These are phyloP conservation scores for Clarias fuscus DNA, from an alignment of 2,797 vertebrate species.

Conservation along the genomic window DNA sequence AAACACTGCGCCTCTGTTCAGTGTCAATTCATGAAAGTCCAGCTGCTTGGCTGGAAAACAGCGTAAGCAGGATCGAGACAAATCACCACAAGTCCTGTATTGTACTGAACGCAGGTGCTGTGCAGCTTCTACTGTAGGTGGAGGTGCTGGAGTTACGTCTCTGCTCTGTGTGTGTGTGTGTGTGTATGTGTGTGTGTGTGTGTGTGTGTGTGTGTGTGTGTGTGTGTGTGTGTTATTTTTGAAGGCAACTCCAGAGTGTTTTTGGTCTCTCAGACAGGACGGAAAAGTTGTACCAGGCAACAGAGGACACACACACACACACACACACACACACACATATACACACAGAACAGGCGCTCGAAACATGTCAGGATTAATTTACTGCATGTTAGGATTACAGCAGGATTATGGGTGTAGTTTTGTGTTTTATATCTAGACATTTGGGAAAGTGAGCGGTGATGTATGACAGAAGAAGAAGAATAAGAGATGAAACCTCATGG, in stretches of 20 bases:
- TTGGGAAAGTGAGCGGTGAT: neutral
- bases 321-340: neutral
- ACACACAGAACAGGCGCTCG: neutral
- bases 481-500: neutral
- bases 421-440: neutral
- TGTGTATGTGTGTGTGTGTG: no score
- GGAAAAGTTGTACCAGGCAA: constrained; percentile 3
- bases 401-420: neutral
- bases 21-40: neutral
- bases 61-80: neutral
- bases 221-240: neutral
- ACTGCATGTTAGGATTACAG: neutral
- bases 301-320: neutral
- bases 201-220: neutral
- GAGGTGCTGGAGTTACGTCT: constrained; percentile 17
- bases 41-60: neutral
- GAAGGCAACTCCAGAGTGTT: neutral
- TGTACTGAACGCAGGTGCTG: constrained; percentile 14
- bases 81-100: constrained; percentile 10
- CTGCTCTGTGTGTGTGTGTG: neutral
- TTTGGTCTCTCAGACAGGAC: neutral
- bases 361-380: neutral
- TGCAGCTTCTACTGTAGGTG: constrained; percentile 1
- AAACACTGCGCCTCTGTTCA: neutral
- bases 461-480: neutral